Evolutionary conservation across 2,113 vertebrate genomes (phyloP), one percentile per base, ranked within the genome.

Genomic region (Nansenia antarctica): DNA sequence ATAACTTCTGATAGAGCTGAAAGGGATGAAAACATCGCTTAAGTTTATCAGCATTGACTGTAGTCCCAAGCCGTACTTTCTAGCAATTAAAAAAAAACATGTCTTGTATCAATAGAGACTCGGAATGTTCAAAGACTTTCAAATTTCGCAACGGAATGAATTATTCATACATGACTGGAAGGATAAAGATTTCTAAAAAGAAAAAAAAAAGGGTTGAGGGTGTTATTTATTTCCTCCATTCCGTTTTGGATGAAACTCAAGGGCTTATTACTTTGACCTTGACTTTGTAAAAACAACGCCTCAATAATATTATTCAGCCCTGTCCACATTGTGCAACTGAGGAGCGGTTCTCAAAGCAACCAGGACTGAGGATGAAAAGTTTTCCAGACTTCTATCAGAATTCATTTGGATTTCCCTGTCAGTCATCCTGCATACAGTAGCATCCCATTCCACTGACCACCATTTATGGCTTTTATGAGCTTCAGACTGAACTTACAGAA

Each of bases 311-410:
- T 15, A 42, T 42, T 5, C 39, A 42, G 39, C 14, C 12, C 39
- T 42, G 39, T 42, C 15, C 39, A 18, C 14, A 18, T 5, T 5
- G 39, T 42, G 5, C 11, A 42, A 59, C 63, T 15, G 0, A 42
- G 6, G 18, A 15, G 6, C 12, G 12, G 37, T 18, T 42, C 12
- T 42, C 39, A 42, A 42, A 42, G 39, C 39, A 42, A 42, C 39
- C 39, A 42, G 12, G 18, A 1, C 72, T 55, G 73, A 5, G 3
- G 69, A 60, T 76, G 60, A 86, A 79, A 85, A 76, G 74, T 67
- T 82, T 69, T 22, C 63, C 12, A 15, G 1, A 65, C n/a, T 52
- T 73, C 58, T 18, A 57, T 61, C 62, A 69, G 70, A 76, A 78
- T 82, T 4, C 45, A 86, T 85, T 72, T 72, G 65, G 39, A 18